Evolutionary conservation across 2,113 vertebrate species (phyloP), one percentile per base, ranked within the genome.

Genomic region (Myrmophylax atrothorax): DNA sequence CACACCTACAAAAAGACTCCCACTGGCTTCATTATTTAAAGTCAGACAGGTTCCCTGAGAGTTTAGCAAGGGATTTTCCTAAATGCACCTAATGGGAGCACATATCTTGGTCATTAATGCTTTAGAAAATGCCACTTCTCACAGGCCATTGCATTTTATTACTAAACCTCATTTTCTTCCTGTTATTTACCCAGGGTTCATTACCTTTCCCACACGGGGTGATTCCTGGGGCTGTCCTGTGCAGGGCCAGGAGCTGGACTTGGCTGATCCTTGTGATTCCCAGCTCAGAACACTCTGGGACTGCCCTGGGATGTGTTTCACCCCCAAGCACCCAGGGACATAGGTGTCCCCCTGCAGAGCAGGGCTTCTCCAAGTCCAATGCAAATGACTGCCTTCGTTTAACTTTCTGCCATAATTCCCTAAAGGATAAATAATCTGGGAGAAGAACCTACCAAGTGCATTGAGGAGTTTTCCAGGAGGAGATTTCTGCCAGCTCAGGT

Each of bases 261-360:
- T 42, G 70, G 67, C 67, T 60, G 46, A 38, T 17, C 20, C 20
- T 25, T 20, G 40, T 38, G n/a, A 35, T 56, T 19, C 56, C 46
- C n/a, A 46, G 22, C 35, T 18, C 28, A 7, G 53, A n/a, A 10
- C 12, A 33, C 23, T n/a, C 24, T 18, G 23, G n/a, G 44, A 12
- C 25, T 44, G 55, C 14, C 55, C 55, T 26, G 8, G 47, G 25
- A 29, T 29, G 47, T 9, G 4, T 19, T 31, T 31, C 24, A 13
- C 49, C 31, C 53, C 28, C 22, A 19, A 40, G 46, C 26, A 13
- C 9, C 9, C 47, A 20, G 42, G 18, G 86, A 20, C 25, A 6
- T 1, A 2, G 22, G 24, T 58, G 44, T 37, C 38, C 63, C 56
- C 3, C 0, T 24, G 4, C 26, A 70, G 20, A 55, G 22, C 0